Conservation (phyloP, 2,113 vertebrate species). For the Accipiter cooperii region DNA sequence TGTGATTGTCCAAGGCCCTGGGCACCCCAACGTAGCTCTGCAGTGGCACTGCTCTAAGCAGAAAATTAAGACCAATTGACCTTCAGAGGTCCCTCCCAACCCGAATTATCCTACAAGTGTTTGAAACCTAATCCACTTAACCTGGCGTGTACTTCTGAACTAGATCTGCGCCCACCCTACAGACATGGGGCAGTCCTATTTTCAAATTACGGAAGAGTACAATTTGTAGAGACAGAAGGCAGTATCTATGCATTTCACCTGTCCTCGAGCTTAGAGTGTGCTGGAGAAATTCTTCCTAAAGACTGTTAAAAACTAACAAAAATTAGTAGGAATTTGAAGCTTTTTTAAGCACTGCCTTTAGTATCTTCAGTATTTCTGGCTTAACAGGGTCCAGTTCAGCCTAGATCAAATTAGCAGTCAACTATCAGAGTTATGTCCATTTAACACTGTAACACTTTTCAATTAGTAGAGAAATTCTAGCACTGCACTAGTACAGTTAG, state of each 20-base stretch:
- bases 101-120: not conserved
- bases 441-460: not conserved
- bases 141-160: not conserved
- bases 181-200: not conserved
- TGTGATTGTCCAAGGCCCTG: not conserved
- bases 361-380: not conserved
- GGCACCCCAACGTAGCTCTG: accelerated
- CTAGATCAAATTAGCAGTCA: not conserved
- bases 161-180: not conserved
- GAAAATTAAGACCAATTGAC: not conserved
- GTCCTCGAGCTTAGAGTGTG: not conserved
- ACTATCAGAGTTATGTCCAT: not conserved
- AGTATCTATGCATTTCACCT: not conserved
- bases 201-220: not conserved
- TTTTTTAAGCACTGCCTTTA: not conserved
- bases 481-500: not conserved
- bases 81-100: not conserved
- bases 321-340: not conserved
- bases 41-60: not conserved
- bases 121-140: not conserved
- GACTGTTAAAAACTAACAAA: not conserved
- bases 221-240: not conserved
- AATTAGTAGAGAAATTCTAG: not conserved
- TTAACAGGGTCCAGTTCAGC: not conserved
- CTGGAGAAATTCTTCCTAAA: not conserved